Conservation (phyloP, 2,888 invertebrate genomes). For the Patella pellucida region DNA sequence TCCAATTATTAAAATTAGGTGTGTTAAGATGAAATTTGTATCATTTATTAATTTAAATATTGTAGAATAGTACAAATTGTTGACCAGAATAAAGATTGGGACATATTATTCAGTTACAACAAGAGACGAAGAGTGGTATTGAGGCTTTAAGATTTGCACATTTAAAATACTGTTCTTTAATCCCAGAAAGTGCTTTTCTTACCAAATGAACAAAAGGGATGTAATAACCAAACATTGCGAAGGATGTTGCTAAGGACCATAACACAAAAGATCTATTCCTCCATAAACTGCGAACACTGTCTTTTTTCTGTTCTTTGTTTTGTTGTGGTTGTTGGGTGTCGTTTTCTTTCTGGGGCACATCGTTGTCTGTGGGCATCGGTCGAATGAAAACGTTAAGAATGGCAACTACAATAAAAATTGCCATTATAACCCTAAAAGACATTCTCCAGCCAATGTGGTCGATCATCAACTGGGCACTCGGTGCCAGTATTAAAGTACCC, state of each 20-base stretch:
- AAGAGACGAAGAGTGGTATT: no score
- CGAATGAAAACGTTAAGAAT: constrained; percentile 39
- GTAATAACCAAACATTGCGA: constrained; percentile 62
- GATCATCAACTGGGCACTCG: constrained; percentile 50
- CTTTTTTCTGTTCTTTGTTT: constrained; percentile 15
- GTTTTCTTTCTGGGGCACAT: constrained; percentile 26
- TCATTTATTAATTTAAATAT: no score
- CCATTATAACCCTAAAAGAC: constrained; percentile 47
- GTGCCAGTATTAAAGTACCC: constrained; percentile 56
- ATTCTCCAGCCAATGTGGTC: constrained; percentile 52
- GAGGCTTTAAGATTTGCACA: no score
- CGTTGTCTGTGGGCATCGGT: constrained; percentile 27
- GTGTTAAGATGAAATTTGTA: no score
- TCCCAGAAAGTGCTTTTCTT: constrained; percentile 27
- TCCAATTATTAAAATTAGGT: no score
- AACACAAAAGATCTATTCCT: constrained; percentile 57
- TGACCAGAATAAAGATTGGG: no score
- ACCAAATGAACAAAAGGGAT: constrained; percentile 63
- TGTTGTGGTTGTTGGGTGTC: constrained; percentile 31
- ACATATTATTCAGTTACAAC: no score
- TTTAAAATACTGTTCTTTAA: no score
- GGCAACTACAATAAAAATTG: constrained; percentile 35
- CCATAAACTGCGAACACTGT: constrained; percentile 54
- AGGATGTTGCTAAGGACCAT: constrained; percentile 53
- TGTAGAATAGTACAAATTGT: no score